Evolutionary conservation across 2,888 invertebrate genomes (phyloP).

Genomic region (Laspeyria flexula): DNA sequence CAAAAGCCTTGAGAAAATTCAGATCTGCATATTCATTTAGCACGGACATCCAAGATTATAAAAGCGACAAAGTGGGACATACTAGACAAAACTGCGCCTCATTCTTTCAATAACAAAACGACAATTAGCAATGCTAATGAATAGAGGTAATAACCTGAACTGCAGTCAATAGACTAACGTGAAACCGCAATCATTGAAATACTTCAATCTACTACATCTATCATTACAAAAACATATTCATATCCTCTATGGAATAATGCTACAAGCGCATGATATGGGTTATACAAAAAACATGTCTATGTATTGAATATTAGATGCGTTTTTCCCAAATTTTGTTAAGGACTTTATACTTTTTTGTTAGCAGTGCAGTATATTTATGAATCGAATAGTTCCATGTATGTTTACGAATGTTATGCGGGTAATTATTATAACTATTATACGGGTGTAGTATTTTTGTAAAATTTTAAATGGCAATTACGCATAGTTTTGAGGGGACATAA

Average conservation of each 20-base stretch:
- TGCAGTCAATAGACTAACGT: background rate
- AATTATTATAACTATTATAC: constrained; percentile 20
- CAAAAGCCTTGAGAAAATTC: too few relatives aligned
- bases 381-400: constrained; percentile 15
- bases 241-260: too few relatives aligned
- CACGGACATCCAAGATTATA: background rate
- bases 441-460: constrained; percentile 11
- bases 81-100: too few relatives aligned
- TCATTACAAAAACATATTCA: background rate
- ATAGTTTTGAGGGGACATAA: background rate
- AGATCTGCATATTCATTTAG: background rate
- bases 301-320: too few relatives aligned
- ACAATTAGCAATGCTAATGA: constrained; percentile 1
- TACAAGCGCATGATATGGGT: too few relatives aligned
- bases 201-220: background rate
- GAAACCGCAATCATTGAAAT: constrained; percentile 1
- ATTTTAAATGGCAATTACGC: background rate
- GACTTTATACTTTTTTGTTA: too few relatives aligned
- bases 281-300: too few relatives aligned
- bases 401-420: constrained; percentile 28
- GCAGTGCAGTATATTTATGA: too few relatives aligned
- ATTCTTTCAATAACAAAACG: background rate
- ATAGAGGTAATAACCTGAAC: background rate
- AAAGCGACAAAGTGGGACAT: background rate
- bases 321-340: too few relatives aligned